These are phyloP conservation scores for Tryphoninae sp. DNA, from an alignment of 2,888 invertebrate species.

Conservation along the genomic window DNA sequence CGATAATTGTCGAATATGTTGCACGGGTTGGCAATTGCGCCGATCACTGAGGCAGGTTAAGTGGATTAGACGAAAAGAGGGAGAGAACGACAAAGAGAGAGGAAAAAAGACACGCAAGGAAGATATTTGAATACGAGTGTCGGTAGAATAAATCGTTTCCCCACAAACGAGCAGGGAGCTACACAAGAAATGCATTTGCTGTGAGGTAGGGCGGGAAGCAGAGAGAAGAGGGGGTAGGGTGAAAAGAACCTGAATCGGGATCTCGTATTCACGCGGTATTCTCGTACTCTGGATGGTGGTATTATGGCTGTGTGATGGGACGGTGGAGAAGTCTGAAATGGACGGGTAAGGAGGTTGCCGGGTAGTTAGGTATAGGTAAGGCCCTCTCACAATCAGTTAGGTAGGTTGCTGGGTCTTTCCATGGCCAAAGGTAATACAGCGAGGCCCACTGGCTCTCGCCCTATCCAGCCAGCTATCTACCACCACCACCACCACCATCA, in stretches of 20 bases:
- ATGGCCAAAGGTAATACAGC: conserved; percentile 55
- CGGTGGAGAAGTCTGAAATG: conserved; percentile 53
- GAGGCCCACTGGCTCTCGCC: conserved; percentile 63
- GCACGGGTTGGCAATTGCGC: conserved; percentile 54
- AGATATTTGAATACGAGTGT: conserved; percentile 79
- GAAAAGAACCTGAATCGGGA: conserved; percentile 52
- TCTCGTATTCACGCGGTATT: conserved; percentile 56
- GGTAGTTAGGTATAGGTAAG: conserved; percentile 37
- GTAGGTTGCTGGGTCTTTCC: conserved; percentile 47
- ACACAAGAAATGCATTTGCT: conserved; percentile 81
- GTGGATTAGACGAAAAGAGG: conserved; percentile 61
- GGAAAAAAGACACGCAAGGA: conserved; percentile 64
- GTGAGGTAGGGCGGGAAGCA: conserved; percentile 63
- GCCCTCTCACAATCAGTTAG: conserved; percentile 48
- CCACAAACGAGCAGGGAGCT: conserved; percentile 76
- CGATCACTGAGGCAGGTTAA: conserved; percentile 54
- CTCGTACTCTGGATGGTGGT: conserved; percentile 57
- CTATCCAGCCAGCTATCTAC: conserved; percentile 79
- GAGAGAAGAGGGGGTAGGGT: conserved; percentile 34
- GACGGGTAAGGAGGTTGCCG: conserved; percentile 39
- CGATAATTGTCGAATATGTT: conserved; percentile 63
- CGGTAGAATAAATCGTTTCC: conserved; percentile 77
- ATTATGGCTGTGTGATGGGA: conserved; percentile 53
- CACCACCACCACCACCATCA: conserved; percentile 70
- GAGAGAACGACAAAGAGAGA: conserved; percentile 30